phyloP scores from a whole-genome alignment of 2,888 invertebrate species.

The Rhagophthalmus giganteus region DNA sequence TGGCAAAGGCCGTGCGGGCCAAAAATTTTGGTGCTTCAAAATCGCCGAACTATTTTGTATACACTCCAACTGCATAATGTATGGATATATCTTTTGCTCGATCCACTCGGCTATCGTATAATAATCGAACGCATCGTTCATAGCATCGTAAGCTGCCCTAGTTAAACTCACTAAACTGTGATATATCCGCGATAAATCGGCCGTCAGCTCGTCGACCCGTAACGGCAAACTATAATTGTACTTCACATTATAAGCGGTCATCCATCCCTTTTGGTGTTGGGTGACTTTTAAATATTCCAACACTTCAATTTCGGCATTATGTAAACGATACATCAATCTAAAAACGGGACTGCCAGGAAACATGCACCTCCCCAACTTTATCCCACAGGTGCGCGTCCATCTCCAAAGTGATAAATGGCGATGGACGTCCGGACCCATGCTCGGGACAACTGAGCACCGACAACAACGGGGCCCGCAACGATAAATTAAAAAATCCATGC shows the following conservation, averaged over 20 bases:
- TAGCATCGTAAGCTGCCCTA: conserved; percentile 60
- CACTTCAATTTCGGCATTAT: conserved; percentile 53
- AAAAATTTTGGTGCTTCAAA: conserved; percentile 59
- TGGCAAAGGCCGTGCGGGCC: conserved; percentile 65
- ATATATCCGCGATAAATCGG: conserved; percentile 61
- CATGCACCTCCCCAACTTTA: conserved; percentile 63
- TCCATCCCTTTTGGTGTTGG: conserved; percentile 60
- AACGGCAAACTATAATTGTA: conserved; percentile 69
- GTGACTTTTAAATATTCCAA: conserved; percentile 51
- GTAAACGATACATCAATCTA: conserved; percentile 56
- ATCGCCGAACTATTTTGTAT: conserved; percentile 59
- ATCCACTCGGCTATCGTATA: conserved; percentile 67
- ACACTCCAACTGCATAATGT: conserved; percentile 57
- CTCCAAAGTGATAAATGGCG: conserved; percentile 62
- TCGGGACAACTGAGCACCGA: conserved; percentile 61
- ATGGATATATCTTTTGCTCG: conserved; percentile 67
- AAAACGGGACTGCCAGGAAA: conserved; percentile 66
- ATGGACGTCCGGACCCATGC: conserved; percentile 40
- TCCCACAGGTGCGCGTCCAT: conserved; percentile 66
- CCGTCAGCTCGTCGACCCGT: conserved; percentile 65
- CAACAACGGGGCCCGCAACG: conserved; percentile 55
- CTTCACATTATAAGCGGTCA: conserved; percentile 71
- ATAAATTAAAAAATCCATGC: conserved; percentile 64
- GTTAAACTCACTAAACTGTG: conserved; percentile 61
- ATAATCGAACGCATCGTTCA: conserved; percentile 63